Evolutionary conservation across 2,888 invertebrate species (phyloP).

Genomic region (Pterostichus madidus): DNA sequence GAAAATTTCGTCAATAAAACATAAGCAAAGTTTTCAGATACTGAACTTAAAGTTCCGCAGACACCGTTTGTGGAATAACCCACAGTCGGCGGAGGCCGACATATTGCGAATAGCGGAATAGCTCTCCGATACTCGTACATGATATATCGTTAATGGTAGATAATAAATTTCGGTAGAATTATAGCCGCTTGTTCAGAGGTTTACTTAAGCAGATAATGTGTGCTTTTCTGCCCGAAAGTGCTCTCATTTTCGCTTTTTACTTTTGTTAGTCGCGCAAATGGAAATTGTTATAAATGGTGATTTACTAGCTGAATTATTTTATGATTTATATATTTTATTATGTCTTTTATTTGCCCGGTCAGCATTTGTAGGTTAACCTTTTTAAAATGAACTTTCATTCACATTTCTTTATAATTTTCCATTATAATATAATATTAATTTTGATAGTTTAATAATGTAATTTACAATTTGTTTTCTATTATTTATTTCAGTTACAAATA

Average conservation of each 20-base stretch:
- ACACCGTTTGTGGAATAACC: constrained; percentile 2
- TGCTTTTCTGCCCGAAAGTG: constrained; percentile 55
- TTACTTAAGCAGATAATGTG: constrained; percentile 65
- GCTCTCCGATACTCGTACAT: constrained; percentile 59
- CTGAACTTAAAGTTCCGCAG: constrained; percentile 15
- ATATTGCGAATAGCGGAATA: constrained; percentile 51
- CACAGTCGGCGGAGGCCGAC: constrained; percentile 5
- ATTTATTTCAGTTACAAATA: too few species aligned
- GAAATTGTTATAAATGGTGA: constrained; percentile 53
- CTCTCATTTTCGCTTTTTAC: constrained; percentile 48
- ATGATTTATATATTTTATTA: constrained; percentile 49
- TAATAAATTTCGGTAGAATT: constrained; percentile 61
- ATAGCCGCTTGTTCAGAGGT: constrained; percentile 57
- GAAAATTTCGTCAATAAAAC: constrained; percentile 58
- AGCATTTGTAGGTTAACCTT: constrained; percentile 1
- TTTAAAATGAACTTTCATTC: constrained; percentile 32
- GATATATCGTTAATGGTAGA: constrained; percentile 64
- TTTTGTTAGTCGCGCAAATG: constrained; percentile 47
- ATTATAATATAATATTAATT: not conserved
- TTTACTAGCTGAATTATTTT: constrained; percentile 48
- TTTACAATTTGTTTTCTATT: too few species aligned
- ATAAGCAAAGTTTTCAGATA: constrained; percentile 50
- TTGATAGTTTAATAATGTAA: too few species aligned
- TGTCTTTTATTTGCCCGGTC: constrained; percentile 20
- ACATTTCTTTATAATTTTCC: not conserved